phyloP scores from a whole-genome alignment of 2,113 vertebrate species.

The Dissostichus mawsoni region DNA sequence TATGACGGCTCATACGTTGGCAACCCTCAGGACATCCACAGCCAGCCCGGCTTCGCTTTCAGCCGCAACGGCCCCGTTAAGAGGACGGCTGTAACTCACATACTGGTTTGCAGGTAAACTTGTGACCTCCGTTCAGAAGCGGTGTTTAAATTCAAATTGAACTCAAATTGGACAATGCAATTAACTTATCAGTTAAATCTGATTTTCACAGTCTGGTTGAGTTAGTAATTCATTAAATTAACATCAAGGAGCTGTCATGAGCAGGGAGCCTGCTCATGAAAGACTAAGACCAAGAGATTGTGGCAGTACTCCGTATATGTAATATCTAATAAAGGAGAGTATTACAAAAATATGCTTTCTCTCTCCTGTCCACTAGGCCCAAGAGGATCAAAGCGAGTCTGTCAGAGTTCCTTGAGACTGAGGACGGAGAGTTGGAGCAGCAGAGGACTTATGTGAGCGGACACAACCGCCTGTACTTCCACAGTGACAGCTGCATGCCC shows the following conservation, averaged over 20 bases:
- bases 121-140: not conserved
- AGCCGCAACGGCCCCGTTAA: conserved; percentile 98
- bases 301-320: not conserved
- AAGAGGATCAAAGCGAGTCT: conserved; percentile 97
- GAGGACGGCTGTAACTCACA: conserved; percentile 96
- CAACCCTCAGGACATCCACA: conserved; percentile 99
- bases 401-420: conserved; percentile 97
- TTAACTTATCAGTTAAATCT: not conserved
- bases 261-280: not conserved
- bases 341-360: not conserved
- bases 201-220: not conserved
- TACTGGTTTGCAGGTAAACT: conserved; percentile 94
- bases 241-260: conserved; percentile 5
- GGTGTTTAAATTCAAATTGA: not conserved
- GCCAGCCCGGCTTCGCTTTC: conserved; percentile 97
- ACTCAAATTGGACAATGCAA: not conserved
- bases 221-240: conserved; percentile 19
- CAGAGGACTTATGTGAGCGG: conserved; percentile 97
- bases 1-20: conserved; percentile 98
- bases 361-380: conserved; percentile 81
- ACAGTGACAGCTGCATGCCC: conserved; percentile 97
- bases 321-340: not conserved
- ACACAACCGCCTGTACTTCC: conserved; percentile 98
- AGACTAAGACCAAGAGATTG: not conserved
- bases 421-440: conserved; percentile 97